These are phyloP conservation scores for Drosophila picticornis DNA, from an alignment of 2,888 invertebrate species.

Conservation along the genomic window DNA sequence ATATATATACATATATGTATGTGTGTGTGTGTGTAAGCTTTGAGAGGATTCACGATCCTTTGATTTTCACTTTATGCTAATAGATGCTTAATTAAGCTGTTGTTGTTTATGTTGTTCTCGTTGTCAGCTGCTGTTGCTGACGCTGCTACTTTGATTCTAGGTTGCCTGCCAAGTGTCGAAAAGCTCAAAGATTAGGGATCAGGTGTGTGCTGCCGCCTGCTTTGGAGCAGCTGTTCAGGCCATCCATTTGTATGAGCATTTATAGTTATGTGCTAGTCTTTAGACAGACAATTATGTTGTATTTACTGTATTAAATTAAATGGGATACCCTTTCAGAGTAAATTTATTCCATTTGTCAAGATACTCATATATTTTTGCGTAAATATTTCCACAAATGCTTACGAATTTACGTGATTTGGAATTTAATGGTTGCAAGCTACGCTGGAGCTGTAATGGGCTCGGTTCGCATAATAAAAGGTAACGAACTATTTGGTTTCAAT, in stretches of 20 bases:
- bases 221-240: not conserved
- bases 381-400: not conserved
- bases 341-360: not conserved
- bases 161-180: constrained; percentile 26
- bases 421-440: not conserved
- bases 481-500: not conserved
- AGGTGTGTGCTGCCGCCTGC: constrained; percentile 5
- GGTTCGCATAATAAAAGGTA: not conserved
- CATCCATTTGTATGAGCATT: not conserved
- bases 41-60: constrained; percentile 33
- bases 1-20: not conserved
- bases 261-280: not conserved
- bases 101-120: constrained; percentile 8
- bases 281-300: not conserved
- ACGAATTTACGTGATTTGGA: not conserved
- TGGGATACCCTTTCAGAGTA: not conserved
- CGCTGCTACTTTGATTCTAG: not conserved
- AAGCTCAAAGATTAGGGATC: constrained; percentile 6
- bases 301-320: not conserved
- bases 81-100: constrained; percentile 64
- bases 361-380: not conserved
- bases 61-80: constrained; percentile 38
- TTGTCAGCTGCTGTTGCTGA: constrained; percentile 17
- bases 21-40: constrained; percentile 36
- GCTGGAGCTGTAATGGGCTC: not conserved